Conservation (phyloP, 2,797 vertebrate species). For the Pteronotus mesoamericanus region DNA sequence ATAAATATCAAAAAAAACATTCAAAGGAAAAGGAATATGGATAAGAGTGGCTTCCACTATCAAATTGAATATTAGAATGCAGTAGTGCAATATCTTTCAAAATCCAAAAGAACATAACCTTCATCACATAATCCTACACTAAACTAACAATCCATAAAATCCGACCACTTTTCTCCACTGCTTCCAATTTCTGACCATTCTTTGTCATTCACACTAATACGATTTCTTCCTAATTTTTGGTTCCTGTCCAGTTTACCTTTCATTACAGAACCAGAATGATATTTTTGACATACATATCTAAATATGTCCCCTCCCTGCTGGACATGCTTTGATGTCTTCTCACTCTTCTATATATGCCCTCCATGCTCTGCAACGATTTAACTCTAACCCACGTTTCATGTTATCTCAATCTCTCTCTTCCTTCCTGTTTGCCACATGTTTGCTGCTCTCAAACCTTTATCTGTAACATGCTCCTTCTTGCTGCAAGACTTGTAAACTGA, state of each 20-base stretch:
- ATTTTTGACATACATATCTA: not conserved
- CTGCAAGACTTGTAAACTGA: not conserved
- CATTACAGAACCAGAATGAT: not conserved
- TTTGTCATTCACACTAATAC: not conserved
- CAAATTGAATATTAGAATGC: not conserved
- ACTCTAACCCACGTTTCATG: not conserved
- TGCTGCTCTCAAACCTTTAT: not conserved
- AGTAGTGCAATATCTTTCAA: not conserved
- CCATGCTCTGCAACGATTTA: not conserved
- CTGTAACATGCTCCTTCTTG: not conserved
- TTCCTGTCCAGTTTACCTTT: not conserved
- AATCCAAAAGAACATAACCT: not conserved
- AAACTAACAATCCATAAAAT: not conserved
- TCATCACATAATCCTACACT: not conserved
- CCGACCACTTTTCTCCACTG: not conserved
- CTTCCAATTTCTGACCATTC: not conserved
- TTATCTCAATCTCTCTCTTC: not conserved
- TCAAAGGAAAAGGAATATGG: not conserved
- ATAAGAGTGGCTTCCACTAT: not conserved
- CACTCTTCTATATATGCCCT: not conserved
- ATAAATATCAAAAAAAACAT: not conserved
- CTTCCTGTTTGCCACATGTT: not conserved
- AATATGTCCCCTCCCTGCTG: not conserved
- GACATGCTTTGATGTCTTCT: not conserved
- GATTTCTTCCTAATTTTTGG: not conserved